Conservation (phyloP, 2,113 vertebrate species). For the Carassius carassius region DNA sequence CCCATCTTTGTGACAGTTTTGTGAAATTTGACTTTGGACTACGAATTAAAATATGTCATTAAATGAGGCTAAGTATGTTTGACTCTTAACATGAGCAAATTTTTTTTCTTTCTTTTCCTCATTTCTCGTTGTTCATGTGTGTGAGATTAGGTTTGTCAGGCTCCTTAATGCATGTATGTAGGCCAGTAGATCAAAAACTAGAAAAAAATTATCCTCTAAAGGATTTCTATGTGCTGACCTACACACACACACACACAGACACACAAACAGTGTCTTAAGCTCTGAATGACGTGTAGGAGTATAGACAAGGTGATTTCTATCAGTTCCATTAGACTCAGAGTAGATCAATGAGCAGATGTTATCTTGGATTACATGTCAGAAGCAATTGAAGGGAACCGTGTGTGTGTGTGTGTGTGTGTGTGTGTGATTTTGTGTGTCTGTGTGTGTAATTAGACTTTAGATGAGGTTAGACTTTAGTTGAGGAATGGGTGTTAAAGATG, state of each 20-base stretch:
- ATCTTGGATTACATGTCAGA: conserved; percentile 52
- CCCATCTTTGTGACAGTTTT: too few species aligned
- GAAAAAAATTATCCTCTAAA: background rate
- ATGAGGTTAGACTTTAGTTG: background rate
- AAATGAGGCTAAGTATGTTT: background rate
- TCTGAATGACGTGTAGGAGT: background rate
- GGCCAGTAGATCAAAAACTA: conserved; percentile 23
- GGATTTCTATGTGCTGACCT: background rate
- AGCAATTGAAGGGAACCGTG: conserved; percentile 26
- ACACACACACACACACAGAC: conserved; percentile 1
- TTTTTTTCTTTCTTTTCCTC: background rate
- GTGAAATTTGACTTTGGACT: too few species aligned
- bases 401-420: conserved; percentile 32
- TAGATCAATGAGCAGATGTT: conserved; percentile 55
- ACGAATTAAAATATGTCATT: background rate
- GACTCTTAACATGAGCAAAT: background rate
- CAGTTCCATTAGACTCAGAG: conserved; percentile 51
- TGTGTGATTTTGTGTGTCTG: conserved; percentile 18
- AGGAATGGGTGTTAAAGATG: conserved; percentile 8
- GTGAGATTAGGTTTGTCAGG: conserved; percentile 1
- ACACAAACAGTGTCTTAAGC: background rate
- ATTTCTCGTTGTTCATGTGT: background rate
- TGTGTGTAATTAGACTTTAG: conserved; percentile 28
- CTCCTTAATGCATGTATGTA: conserved; percentile 17
- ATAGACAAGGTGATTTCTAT: conserved; percentile 49